Percentiles rank a stretch among this genome's conserved stretches.
These are phyloP conservation scores for Okamejei kenojei DNA, from an alignment of 2,797 vertebrate species.

Conservation along the genomic window DNA sequence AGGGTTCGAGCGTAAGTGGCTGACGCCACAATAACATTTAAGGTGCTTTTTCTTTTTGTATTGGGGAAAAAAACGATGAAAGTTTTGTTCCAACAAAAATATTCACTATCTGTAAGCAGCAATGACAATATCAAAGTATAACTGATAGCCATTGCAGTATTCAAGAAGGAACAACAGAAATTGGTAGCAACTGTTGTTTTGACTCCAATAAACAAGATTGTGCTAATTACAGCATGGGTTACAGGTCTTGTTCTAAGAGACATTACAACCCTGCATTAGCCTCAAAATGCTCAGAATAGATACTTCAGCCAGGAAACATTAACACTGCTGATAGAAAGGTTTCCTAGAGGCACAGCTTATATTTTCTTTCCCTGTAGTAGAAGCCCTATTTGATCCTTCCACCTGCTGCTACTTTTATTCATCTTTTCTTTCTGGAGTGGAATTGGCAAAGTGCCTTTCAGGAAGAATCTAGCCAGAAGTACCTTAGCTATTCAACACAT, in stretches of 20 bases:
- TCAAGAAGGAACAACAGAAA: not conserved
- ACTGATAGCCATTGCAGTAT: not conserved
- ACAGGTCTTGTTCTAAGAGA: not conserved
- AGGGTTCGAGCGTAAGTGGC: no score
- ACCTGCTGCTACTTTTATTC: not conserved
- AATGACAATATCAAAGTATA: not conserved
- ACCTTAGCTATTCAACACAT: not conserved
- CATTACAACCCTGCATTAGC: not conserved
- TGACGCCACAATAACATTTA: no score
- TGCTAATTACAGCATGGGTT: not conserved
- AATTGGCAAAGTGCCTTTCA: not conserved
- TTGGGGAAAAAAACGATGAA: no score
- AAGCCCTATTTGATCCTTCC: not conserved
- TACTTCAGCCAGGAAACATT: not conserved
- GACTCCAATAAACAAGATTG: not conserved
- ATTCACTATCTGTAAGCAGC: not conserved
- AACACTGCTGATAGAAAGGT: not conserved
- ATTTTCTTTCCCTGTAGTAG: not conserved
- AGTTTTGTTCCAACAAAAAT: no score
- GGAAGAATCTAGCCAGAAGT: not conserved
- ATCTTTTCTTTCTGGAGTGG: not conserved
- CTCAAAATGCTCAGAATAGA: not conserved
- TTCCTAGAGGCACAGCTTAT: not conserved
- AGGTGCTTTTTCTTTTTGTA: no score
- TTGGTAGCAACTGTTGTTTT: not conserved